These are phyloP conservation scores for Motacilla tschutschensis DNA, from an alignment of 2,113 vertebrate species.

Conservation along the genomic window DNA sequence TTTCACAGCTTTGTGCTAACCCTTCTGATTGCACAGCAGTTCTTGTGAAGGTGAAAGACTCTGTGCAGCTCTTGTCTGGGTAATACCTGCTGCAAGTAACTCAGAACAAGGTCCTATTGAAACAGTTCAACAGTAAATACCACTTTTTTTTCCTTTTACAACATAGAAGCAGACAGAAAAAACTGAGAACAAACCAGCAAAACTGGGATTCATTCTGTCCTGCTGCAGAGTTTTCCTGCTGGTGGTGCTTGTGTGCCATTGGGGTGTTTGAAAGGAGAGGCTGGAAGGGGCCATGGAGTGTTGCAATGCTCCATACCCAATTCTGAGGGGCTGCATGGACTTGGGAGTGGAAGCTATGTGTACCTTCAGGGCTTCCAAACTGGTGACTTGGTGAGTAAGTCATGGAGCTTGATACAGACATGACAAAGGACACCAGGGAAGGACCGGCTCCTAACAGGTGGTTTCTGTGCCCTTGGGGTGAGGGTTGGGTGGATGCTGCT, in stretches of 20 bases:
- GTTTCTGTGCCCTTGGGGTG: neutral
- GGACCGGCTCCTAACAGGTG: neutral
- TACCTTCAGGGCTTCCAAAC: neutral
- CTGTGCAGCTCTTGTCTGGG: neutral
- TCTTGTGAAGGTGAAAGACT: neutral
- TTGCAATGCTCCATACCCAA: neutral
- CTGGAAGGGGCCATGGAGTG: neutral
- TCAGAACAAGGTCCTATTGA: neutral
- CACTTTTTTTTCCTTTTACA: accelerated
- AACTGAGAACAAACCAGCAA: neutral
- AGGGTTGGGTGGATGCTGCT: neutral
- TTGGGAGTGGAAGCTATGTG: neutral
- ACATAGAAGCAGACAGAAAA: neutral
- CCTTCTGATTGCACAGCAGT: neutral
- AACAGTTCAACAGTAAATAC: neutral
- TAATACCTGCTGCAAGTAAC: neutral
- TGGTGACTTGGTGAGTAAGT: neutral
- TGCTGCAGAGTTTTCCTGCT: neutral
- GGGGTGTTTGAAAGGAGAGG: neutral
- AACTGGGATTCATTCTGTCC: neutral
- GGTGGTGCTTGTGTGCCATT: accelerated
- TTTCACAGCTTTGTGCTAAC: neutral
- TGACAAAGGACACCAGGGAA: no score
- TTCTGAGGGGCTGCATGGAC: accelerated
- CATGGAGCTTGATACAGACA: accelerated